Base-by-base conservation (phyloP, 2,888 invertebrate species). In the Biston stratarius region DNA sequence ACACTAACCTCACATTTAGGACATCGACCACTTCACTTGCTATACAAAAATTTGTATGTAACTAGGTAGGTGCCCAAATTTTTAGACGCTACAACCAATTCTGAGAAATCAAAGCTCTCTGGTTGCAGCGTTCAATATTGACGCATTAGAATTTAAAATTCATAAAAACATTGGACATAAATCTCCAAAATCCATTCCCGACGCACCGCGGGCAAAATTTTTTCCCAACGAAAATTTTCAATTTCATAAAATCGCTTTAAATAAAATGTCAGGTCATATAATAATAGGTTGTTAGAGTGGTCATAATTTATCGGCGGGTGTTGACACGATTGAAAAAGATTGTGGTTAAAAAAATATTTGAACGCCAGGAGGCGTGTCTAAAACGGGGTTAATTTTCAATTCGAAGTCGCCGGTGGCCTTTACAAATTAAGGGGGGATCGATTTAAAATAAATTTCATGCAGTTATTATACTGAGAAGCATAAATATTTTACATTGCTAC, bases 331-430 rank as follows among this genome's bases (percentile, higher is more conserved):
- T 77, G 82, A 85, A 88, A 89, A 88, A 84, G 77, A 83, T 78
- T 76, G 59, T 74, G 53, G 36, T 79, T 72, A 77, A 83, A 86
- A 86, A 86, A 85, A 84, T 78, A 77, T 80, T 76, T 78, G 82
- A 86, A 79, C 89, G 86, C 87, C 89, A 86, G 86, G 87, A 89
- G 91, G 89, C 84, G 90, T 88, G 85, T 85, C 87, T 86, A 86
- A 38, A 89, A 88, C 83, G 87, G 89, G 90, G 91, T 90, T 91
- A 92, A 93, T 92, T 92, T 93, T 92, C 91, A 93, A 93, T 94
- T 88, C 88, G 79, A 81, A 83, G 85, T 85, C 88, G 85, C 87
- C 83, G 91, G 91, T 92, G 91, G 92, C 85, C 88, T 84, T 86
- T 85, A 87, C 88, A 88, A 88, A 90, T 90, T 86, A 89, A 83